phyloP scores from a whole-genome alignment of 2,888 invertebrate species.

The Mesorhabditis belari region DNA sequence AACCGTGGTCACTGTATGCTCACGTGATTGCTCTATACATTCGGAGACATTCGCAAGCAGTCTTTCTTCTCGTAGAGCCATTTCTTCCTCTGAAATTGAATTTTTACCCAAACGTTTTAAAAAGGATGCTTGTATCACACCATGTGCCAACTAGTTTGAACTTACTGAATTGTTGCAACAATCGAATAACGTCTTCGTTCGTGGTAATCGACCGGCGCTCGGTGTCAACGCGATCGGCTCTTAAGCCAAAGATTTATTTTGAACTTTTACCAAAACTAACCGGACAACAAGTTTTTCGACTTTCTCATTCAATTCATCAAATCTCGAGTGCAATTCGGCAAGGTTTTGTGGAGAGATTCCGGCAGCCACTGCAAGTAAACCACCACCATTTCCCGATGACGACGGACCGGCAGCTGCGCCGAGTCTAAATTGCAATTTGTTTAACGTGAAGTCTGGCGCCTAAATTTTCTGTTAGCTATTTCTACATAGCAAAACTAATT shows the following conservation, averaged over 20 bases:
- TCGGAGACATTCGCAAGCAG: constrained; percentile 24
- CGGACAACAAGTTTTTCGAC: neutral
- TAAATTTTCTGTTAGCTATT: too few relatives aligned
- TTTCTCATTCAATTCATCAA: neutral
- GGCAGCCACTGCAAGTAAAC: neutral
- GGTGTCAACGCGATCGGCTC: constrained; percentile 8
- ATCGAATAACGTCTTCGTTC: constrained; percentile 12
- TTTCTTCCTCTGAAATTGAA: constrained; percentile 27
- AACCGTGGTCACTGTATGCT: constrained; percentile 12
- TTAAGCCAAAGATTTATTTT: too few relatives aligned
- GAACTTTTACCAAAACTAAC: too few relatives aligned
- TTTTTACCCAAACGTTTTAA: neutral
- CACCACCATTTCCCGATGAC: neutral
- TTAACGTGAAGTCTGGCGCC: neutral
- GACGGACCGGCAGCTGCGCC: neutral
- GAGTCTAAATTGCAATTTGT: neutral
- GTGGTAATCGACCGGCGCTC: constrained; percentile 10
- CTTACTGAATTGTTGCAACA: constrained; percentile 16
- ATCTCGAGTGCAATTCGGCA: neutral
- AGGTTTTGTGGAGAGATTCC: neutral
- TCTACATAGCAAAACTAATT: neutral
- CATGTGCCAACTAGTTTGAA: too few relatives aligned
- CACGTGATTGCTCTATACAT: constrained; percentile 9
- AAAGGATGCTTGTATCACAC: neutral
- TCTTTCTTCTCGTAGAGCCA: constrained; percentile 31